Evolutionary conservation across 2,888 invertebrate species (phyloP), one percentile per base, ranked within the genome.

Genomic region (Rotaria macrura): DNA sequence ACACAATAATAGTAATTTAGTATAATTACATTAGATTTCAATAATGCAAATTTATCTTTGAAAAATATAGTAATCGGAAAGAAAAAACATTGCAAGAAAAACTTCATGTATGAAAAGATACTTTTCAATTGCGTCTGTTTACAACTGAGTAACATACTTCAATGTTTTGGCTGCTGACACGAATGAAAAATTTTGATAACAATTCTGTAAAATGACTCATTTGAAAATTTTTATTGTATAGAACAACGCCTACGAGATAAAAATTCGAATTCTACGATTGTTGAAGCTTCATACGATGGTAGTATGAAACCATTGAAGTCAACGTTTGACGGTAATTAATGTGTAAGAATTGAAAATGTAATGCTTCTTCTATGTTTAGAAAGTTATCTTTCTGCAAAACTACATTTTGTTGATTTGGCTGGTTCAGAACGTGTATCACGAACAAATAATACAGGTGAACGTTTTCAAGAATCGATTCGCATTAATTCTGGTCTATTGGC

Each of bases 351-450:
- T 10, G 47, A 25, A 12, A 17, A 1, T 34, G 29, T 34, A 0
- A 12, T 34, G 2, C 34, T 34, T 65, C 25, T 54, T 23, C 9
- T 25, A 7, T 84, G 49, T 43, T 57, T 79, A 43, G 72, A 87
- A 84, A 83, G 86, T 57, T 79, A 85, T 72, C 52, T 87, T 5
- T 83, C 85, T 87, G 90, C 90, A 23, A 91, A 91, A 88, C 91
- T 91, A 87, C 90, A 91, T 87, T 91, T 91, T 89, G 91, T 91
- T 54, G 91, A 91, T 87, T 87, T 91, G 87, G 91, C 91, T 72
- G 91, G 91, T 20, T 91, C 91, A 65, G 91, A 91, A 87, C 87
- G 91, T 86, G 91, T 90, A 29, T 89, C 90, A 86, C 88, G 89
- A 86, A 91, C 91, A 34, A 91, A 91, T 23, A 91, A 91, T 88